phyloP scores from a whole-genome alignment of 2,888 invertebrate species.

The Mythimna vitellina region DNA sequence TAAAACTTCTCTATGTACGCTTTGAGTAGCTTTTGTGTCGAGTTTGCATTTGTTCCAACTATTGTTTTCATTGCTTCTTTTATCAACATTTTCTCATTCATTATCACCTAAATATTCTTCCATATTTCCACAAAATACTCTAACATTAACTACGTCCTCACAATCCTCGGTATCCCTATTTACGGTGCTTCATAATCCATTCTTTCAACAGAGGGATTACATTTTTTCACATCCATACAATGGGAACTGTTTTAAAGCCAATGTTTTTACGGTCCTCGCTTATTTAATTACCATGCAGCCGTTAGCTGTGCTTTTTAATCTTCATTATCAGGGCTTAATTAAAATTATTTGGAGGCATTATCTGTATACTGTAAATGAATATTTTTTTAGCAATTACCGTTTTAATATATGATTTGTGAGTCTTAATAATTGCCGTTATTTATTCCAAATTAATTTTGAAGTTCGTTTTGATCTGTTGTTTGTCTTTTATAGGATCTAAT shows the following conservation, averaged over 20 bases:
- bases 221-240: constrained; percentile 44
- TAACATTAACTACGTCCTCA: constrained; percentile 4
- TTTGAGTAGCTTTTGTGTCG: no score
- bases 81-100: background rate
- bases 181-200: constrained; percentile 40
- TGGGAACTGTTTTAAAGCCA: constrained; percentile 45
- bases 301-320: constrained; percentile 23
- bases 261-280: constrained; percentile 31
- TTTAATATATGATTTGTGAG: background rate
- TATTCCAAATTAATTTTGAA: background rate
- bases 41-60: background rate
- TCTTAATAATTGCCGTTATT: no score
- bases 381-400: background rate
- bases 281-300: constrained; percentile 43
- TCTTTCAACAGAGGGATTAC: constrained; percentile 45
- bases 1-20: background rate
- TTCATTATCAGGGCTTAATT: constrained; percentile 43
- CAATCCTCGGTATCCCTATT: constrained; percentile 29
- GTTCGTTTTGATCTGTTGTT: background rate
- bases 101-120: background rate
- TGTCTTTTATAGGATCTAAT: background rate
- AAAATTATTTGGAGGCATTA: constrained; percentile 23
- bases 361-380: constrained; percentile 6
- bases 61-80: background rate
- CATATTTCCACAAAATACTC: constrained; percentile 17